Conservation (phyloP, 2,888 invertebrate species). For the Actias luna region DNA sequence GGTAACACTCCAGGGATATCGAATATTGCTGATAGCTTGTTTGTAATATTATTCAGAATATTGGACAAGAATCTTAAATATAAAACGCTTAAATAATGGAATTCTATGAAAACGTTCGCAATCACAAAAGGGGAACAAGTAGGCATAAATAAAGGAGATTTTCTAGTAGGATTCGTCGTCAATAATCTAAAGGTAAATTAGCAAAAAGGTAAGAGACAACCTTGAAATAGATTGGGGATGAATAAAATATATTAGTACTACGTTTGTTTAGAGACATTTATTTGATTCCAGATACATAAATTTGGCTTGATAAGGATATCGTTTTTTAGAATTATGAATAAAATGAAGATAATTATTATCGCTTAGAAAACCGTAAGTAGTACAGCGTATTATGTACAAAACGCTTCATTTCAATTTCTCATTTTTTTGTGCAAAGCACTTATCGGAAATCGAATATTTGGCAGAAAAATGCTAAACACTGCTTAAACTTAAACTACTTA, state of each 20-base stretch:
- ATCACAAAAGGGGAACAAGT: neutral
- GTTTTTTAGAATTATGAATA: neutral
- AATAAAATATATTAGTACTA: constrained; percentile 1
- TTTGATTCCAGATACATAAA: neutral
- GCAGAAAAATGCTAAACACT: neutral
- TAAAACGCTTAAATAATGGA: neutral
- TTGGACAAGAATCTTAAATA: constrained; percentile 13
- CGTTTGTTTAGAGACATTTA: constrained; percentile 8
- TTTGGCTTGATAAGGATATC: neutral
- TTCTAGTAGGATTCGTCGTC: constrained; percentile 8
- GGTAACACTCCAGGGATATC: constrained; percentile 19
- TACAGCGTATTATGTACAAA: neutral
- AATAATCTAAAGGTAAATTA: constrained; percentile 7
- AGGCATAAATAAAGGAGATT: neutral
- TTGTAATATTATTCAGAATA: constrained; percentile 16
- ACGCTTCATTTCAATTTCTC: neutral
- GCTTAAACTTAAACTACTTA: no score
- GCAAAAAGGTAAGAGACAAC: neutral
- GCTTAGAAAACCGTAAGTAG: neutral
- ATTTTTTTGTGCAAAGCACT: neutral
- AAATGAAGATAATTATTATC: neutral
- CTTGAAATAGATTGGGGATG: neutral
- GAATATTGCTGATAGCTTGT: constrained; percentile 21
- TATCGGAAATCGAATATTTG: neutral
- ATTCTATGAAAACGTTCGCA: neutral